Percentiles rank a stretch among this genome's conserved stretches.
Evolutionary conservation across 2,888 invertebrate genomes (phyloP).

Genomic region (Galeopsomyia nigrocyanea): DNA sequence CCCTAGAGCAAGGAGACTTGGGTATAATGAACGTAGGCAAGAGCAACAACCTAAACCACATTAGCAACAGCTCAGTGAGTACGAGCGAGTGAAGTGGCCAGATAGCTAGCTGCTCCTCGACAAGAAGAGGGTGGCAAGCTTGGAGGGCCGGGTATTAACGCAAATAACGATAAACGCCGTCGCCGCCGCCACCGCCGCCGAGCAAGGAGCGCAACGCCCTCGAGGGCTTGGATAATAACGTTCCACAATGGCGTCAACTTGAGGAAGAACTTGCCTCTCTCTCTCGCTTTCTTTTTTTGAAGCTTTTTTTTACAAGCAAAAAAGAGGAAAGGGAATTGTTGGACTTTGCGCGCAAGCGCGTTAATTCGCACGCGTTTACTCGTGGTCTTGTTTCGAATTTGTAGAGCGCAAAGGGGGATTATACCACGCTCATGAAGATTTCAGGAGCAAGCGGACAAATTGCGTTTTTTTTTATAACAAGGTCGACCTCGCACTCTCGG

Average conservation of each 20-base stretch:
- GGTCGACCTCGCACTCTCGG: no score
- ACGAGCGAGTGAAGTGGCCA: no score
- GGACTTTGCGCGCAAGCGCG: constrained; percentile 5
- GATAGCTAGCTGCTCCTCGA: not conserved
- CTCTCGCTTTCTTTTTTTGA: not conserved
- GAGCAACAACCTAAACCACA: no score
- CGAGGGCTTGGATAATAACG: constrained; percentile 40
- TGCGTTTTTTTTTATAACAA: no score
- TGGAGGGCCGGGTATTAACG: constrained; percentile 25
- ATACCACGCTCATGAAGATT: no score
- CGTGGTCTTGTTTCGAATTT: constrained; percentile 1
- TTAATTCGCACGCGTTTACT: constrained; percentile 19
- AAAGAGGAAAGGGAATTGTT: not conserved
- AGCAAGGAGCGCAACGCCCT: constrained; percentile 11
- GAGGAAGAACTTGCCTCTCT: constrained; percentile 28
- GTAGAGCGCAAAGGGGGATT: not conserved
- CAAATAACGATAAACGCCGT: constrained; percentile 36
- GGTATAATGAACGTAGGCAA: no score
- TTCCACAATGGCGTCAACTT: constrained; percentile 36
- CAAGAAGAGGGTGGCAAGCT: not conserved
- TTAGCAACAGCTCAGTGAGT: no score
- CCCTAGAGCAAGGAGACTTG: no score
- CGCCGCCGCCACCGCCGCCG: not conserved
- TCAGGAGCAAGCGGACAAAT: no score
- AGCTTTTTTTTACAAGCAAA: not conserved